These are phyloP conservation scores for Miichthys miiuy DNA, from an alignment of 2,797 vertebrate species.

Conservation along the genomic window DNA sequence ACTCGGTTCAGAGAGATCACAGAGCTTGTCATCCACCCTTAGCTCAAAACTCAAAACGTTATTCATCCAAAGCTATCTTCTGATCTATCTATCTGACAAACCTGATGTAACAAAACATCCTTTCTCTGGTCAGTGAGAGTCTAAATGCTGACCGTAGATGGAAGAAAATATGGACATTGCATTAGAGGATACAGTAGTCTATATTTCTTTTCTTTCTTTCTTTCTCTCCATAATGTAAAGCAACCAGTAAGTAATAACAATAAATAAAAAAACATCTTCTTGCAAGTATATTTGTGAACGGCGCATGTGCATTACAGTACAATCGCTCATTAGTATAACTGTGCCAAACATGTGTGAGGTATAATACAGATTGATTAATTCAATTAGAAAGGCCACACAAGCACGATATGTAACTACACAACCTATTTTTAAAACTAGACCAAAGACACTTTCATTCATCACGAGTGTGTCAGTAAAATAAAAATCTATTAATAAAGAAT, in stretches of 20 bases:
- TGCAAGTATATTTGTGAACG: not conserved
- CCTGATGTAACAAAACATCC: too few species aligned
- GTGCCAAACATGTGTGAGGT: not conserved
- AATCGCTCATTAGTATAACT: conserved; percentile 2
- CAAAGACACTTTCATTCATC: not conserved
- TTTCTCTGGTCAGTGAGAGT: too few species aligned
- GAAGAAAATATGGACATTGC: too few species aligned
- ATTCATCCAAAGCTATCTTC: too few species aligned
- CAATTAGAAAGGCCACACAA: not conserved
- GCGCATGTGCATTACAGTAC: not conserved
- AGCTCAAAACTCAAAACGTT: too few species aligned
- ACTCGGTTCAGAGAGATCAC: too few species aligned
- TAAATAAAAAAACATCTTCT: not conserved
- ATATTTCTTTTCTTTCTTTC: not conserved
- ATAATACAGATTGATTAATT: conserved; percentile 7
- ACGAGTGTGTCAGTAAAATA: not conserved
- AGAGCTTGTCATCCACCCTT: too few species aligned
- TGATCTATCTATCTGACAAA: too few species aligned
- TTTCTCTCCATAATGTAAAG: not conserved
- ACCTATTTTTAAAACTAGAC: not conserved
- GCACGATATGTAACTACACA: not conserved
- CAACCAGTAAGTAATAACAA: not conserved
- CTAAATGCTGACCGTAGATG: too few species aligned
- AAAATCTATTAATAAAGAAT: not conserved
- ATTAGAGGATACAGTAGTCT: not conserved